Evolutionary conservation across 2,113 vertebrate species (phyloP).

Genomic region (Climacteris rufus): DNA sequence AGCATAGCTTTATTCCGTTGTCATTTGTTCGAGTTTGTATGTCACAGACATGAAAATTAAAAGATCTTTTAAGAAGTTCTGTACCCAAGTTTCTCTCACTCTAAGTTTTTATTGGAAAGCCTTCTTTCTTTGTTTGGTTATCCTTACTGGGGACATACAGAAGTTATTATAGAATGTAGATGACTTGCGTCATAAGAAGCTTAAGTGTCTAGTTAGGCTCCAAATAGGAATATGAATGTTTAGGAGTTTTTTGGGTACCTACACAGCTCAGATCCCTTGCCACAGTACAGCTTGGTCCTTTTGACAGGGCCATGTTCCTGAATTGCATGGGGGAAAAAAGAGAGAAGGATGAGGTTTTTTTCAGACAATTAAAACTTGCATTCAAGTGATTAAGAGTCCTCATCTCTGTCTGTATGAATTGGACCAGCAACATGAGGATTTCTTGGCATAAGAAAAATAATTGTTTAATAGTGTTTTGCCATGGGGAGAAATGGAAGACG

Average conservation of each 20-base stretch:
- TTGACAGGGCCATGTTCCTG: background rate
- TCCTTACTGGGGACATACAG: background rate
- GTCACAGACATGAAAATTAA: background rate
- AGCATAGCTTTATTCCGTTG: background rate
- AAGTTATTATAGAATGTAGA: background rate
- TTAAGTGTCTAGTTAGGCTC: background rate
- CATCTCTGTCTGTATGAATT: background rate
- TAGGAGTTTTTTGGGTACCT: background rate
- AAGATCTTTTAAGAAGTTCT: background rate
- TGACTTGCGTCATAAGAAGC: background rate
- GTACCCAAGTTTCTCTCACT: background rate
- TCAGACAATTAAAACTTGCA: background rate
- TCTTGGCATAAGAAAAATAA: background rate
- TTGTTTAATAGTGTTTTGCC: background rate
- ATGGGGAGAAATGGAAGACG: background rate
- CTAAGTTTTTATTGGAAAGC: background rate
- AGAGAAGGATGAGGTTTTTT: background rate
- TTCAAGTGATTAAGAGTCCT: background rate
- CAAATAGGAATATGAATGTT: background rate
- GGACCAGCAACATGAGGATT: background rate
- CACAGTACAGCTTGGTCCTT: background rate
- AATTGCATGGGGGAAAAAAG: background rate
- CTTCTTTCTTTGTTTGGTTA: background rate
- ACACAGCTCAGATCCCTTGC: background rate
- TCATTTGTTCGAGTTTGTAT: background rate